These are phyloP conservation scores for Bacillus rossius DNA, from an alignment of 1,140 invertebrate genomes.

Conservation along the genomic window DNA sequence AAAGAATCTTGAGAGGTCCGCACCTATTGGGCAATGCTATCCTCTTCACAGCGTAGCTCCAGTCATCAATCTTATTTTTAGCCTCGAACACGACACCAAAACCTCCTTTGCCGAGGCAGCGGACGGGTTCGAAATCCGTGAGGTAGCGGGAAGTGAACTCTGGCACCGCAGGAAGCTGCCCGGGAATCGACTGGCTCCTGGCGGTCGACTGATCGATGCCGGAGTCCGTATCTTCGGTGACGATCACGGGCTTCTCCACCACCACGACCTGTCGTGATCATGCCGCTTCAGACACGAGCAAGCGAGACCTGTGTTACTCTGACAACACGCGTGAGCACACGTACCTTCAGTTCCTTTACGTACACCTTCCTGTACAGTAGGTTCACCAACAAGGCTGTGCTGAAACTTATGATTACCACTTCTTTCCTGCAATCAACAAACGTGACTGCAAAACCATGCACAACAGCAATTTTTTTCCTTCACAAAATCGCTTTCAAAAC, in stretches of 20 bases:
- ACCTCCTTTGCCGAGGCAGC: slow-evolving; percentile 86
- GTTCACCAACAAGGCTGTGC: slow-evolving; percentile 56
- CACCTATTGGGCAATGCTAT: slow-evolving; percentile 82
- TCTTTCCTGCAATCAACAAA: slow-evolving; percentile 56
- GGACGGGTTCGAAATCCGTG: slow-evolving; percentile 79
- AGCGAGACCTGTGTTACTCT: background rate
- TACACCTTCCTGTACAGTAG: slow-evolving; percentile 40
- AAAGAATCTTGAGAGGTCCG: too few relatives aligned
- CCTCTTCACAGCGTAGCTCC: slow-evolving; percentile 92
- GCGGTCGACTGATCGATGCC: background rate
- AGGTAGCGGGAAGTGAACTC: slow-evolving; percentile 63
- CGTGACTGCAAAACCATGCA: background rate
- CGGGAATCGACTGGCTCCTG: slow-evolving; percentile 5
- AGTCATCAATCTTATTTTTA: slow-evolving; percentile 91
- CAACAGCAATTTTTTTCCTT: slow-evolving; percentile 9
- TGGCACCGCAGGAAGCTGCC: background rate
- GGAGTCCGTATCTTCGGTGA: background rate
- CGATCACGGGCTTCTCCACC: slow-evolving; percentile 30
- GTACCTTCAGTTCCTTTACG: slow-evolving; percentile 27
- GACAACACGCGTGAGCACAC: background rate
- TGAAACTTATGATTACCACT: slow-evolving; percentile 60
- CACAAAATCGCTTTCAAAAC: too few relatives aligned
- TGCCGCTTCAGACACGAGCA: background rate
- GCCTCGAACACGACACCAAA: slow-evolving; percentile 97
- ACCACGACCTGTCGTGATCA: slow-evolving; percentile 36